Conservation (phyloP, 2,797 vertebrate genomes). For the Gadopsis marmoratus region DNA sequence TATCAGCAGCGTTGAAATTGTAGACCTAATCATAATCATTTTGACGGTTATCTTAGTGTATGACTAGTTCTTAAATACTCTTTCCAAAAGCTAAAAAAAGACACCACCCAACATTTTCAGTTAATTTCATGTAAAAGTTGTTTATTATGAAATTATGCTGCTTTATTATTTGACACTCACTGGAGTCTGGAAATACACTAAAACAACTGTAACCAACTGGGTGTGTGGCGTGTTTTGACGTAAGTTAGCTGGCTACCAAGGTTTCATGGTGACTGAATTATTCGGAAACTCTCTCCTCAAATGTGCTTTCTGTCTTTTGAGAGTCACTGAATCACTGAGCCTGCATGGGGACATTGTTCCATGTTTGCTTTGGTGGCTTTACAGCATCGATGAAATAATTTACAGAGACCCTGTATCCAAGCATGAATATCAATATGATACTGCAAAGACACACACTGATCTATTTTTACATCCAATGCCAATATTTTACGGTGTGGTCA, state of each 20-base stretch:
- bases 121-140: neutral
- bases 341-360: neutral
- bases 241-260: neutral
- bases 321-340: neutral
- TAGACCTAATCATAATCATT: neutral
- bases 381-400: too few species aligned
- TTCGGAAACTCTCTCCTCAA: neutral
- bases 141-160: neutral
- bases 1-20: neutral
- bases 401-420: too few species aligned
- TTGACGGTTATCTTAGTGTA: neutral
- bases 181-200: neutral
- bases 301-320: neutral
- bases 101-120: neutral
- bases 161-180: neutral
- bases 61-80: neutral
- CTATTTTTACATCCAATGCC: too few species aligned
- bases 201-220: neutral
- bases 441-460: too few species aligned
- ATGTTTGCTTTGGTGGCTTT: neutral
- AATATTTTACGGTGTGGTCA: neutral
- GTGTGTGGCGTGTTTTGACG: neutral
- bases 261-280: neutral
- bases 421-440: too few species aligned
- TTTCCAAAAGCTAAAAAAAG: neutral